These are phyloP conservation scores for Patella vulgata DNA, from an alignment of 1,140 invertebrate genomes.

Conservation along the genomic window DNA sequence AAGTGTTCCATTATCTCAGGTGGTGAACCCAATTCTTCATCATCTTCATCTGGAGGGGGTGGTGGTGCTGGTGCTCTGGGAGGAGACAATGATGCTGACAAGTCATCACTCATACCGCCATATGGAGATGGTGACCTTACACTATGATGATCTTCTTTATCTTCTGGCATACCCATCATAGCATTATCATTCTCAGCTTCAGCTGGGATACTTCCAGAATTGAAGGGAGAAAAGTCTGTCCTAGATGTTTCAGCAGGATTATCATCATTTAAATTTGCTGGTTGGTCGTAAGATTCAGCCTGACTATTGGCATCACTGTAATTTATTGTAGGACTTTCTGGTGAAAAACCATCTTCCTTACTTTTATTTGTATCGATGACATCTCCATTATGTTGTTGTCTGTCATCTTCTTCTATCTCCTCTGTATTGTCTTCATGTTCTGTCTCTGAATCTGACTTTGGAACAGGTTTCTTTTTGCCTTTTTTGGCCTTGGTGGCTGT, in stretches of 20 bases:
- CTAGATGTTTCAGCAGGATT: slow-evolving; percentile 9
- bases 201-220: slow-evolving; percentile 40
- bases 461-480: neutral
- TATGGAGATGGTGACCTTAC: slow-evolving; percentile 13
- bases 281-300: slow-evolving; percentile 7
- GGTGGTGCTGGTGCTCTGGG: slow-evolving; percentile 39
- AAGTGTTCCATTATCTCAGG: slow-evolving; percentile 1
- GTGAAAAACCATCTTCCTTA: neutral
- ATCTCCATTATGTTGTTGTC: slow-evolving; percentile 1
- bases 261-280: slow-evolving; percentile 5
- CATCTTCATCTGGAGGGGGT: slow-evolving; percentile 28
- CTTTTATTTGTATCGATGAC: neutral
- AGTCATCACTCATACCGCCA: slow-evolving; percentile 35
- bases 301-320: slow-evolving; percentile 19
- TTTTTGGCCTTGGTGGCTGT: slow-evolving; percentile 4
- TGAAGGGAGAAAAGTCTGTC: slow-evolving; percentile 28
- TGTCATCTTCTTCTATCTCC: slow-evolving; percentile 9
- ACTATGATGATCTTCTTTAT: too few species aligned
- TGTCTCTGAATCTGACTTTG: neutral
- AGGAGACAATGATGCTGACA: slow-evolving; percentile 34
- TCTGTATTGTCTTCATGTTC: slow-evolving; percentile 19
- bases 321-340: slow-evolving; percentile 4
- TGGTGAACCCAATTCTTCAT: slow-evolving; percentile 29
- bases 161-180: too few species aligned
- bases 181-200: slow-evolving; percentile 45